Conservation (phyloP, 2,797 vertebrate species). For the Hypotaenidia philippensis region DNA sequence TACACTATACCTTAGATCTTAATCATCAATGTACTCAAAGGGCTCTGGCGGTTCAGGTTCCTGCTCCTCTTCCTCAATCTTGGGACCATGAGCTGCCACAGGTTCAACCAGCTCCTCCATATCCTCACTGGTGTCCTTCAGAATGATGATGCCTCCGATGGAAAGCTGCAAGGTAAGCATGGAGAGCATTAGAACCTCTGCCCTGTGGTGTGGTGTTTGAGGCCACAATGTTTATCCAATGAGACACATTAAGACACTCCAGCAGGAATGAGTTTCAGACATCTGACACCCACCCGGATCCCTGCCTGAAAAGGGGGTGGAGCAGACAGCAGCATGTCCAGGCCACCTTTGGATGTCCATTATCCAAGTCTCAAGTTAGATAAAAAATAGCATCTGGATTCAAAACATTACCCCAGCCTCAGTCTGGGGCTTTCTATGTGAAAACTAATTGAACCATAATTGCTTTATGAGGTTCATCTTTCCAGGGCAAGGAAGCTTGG, state of each 20-base stretch:
- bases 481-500: conserved; percentile 12
- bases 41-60: conserved; percentile 97
- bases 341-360: neutral
- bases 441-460: conserved; percentile 33
- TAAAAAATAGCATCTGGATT: neutral
- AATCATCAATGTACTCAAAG: conserved; percentile 98
- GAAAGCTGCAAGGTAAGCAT: conserved; percentile 84
- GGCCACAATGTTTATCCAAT: neutral
- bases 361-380: neutral
- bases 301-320: neutral
- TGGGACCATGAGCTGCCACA: conserved; percentile 95
- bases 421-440: neutral
- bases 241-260: neutral
- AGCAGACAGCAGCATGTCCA: neutral
- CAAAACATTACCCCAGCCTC: neutral
- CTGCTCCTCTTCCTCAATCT: conserved; percentile 98
- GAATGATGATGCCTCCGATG: conserved; percentile 96
- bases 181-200: neutral
- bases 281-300: neutral
- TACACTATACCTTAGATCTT: conserved; percentile 61
- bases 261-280: neutral
- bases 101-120: conserved; percentile 97
- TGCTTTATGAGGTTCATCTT: conserved; percentile 22
- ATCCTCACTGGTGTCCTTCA: conserved; percentile 96
- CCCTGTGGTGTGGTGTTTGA: neutral